Conservation (phyloP, 2,888 invertebrate species). For the Scelioninae gen. 2 region DNA sequence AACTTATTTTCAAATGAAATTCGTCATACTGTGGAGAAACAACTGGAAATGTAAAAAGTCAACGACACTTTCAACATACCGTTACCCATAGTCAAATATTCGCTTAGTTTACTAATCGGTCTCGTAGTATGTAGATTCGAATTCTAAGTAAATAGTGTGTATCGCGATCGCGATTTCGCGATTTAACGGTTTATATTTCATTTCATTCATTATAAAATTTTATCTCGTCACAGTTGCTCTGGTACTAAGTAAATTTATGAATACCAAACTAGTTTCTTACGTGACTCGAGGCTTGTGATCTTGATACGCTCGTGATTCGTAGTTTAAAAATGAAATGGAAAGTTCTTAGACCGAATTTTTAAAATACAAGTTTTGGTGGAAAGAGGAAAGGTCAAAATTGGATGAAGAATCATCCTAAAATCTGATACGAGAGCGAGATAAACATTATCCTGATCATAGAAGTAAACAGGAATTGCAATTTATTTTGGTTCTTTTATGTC, state of each 20-base stretch:
- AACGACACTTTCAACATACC: no score
- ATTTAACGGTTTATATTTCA: conserved; percentile 44
- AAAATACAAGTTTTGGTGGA: conserved; percentile 24
- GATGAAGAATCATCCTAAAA: conserved; percentile 27
- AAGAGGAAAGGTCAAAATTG: conserved; percentile 37
- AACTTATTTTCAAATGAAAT: no score
- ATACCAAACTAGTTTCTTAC: conserved; percentile 54
- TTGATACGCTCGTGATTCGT: conserved; percentile 45
- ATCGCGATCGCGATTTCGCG: conserved; percentile 37
- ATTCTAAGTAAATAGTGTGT: conserved; percentile 30
- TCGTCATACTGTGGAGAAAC: no score
- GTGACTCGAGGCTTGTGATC: conserved; percentile 45
- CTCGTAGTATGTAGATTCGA: conserved; percentile 5
- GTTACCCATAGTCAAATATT: conserved; percentile 31
- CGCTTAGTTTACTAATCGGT: conserved; percentile 27
- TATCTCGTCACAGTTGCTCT: conserved; percentile 52
- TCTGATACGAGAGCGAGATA: conserved; percentile 24
- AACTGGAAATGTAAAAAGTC: no score
- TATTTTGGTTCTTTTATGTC: no score
- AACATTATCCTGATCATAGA: conserved; percentile 10
- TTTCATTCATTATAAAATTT: conserved; percentile 55
- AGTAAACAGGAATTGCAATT: background rate
- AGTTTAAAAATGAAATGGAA: conserved; percentile 48
- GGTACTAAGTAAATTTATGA: conserved; percentile 42
- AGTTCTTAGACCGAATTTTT: conserved; percentile 35